phyloP scores from a whole-genome alignment of 2,888 invertebrate genomes.

The Pammene aurita region DNA sequence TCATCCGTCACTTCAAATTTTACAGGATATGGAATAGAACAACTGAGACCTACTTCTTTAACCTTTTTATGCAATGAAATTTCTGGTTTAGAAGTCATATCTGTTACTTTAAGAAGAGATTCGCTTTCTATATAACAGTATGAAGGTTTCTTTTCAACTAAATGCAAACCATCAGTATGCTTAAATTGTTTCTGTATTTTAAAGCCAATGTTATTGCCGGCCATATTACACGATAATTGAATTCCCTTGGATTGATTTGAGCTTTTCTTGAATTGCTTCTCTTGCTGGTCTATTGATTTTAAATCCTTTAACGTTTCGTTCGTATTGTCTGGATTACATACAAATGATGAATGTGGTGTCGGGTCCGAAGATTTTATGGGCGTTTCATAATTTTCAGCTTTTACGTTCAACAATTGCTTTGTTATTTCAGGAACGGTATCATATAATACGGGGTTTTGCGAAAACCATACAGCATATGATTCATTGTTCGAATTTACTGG shows the following conservation, averaged over 20 bases:
- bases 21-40: conserved; percentile 55
- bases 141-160: conserved; percentile 64
- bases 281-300: neutral
- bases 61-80: neutral
- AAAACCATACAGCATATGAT: conserved; percentile 22
- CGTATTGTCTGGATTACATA: neutral
- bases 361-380: neutral
- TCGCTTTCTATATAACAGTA: conserved; percentile 73
- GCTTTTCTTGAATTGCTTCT: neutral
- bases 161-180: conserved; percentile 52
- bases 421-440: conserved; percentile 3
- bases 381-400: neutral
- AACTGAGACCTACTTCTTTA: conserved; percentile 49
- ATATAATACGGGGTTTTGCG: conserved; percentile 1
- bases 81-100: conserved; percentile 61
- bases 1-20: conserved; percentile 50
- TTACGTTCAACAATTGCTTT: neutral
- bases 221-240: conserved; percentile 55
- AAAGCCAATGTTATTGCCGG: conserved; percentile 52
- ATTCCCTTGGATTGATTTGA: conserved; percentile 52
- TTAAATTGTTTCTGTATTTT: conserved; percentile 59
- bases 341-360: neutral
- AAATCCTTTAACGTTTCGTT: neutral
- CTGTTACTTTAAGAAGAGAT: conserved; percentile 68
- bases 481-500: neutral